Evolutionary conservation across 2,797 vertebrate genomes (phyloP).

Genomic region (Galagoides demidoff): DNA sequence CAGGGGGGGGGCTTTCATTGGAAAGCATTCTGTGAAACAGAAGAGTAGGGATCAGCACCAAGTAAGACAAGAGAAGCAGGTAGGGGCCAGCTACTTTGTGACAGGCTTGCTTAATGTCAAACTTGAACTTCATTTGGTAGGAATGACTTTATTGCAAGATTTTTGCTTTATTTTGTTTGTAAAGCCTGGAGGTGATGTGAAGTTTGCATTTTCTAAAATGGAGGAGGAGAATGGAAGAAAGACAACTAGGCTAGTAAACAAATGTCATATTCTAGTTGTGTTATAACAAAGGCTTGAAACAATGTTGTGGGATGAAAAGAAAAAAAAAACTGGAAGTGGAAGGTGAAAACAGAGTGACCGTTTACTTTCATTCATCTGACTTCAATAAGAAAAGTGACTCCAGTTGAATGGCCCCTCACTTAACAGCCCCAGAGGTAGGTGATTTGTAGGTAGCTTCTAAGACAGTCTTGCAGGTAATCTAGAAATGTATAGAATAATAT

Average conservation of each 20-base stretch:
- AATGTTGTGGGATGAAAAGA: not conserved
- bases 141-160: not conserved
- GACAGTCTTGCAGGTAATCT: not conserved
- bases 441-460: not conserved
- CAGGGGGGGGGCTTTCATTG: not conserved
- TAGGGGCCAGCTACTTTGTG: not conserved
- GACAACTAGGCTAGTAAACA: not conserved
- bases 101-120: not conserved
- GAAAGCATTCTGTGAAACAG: not conserved
- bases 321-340: not conserved
- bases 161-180: not conserved
- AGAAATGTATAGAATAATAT: not conserved
- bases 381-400: not conserved
- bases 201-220: not conserved
- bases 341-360: not conserved
- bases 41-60: not conserved
- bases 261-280: not conserved
- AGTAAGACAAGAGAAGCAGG: not conserved
- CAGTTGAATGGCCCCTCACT: not conserved
- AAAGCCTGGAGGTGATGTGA: not conserved
- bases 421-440: not conserved
- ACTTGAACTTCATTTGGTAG: not conserved
- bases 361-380: not conserved
- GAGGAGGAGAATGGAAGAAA: not conserved
- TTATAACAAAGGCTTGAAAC: not conserved